Base-by-base conservation (phyloP, 2,797 vertebrate genomes). In the Masticophis lateralis region DNA sequence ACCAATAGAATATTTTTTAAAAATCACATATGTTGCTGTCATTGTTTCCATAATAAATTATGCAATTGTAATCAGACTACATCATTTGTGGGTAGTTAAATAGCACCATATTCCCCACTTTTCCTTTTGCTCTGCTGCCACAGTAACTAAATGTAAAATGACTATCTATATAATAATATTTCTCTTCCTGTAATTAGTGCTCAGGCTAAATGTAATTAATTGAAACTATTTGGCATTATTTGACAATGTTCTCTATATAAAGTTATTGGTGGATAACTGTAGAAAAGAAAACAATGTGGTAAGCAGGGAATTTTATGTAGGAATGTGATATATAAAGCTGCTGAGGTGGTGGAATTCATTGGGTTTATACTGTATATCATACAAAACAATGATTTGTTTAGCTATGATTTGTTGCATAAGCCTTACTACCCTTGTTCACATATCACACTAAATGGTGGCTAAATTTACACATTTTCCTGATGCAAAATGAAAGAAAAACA, bases 151-250 rank as follows among this genome's bases (percentile, higher is more conserved):
- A 37, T 37, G 16, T 74, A 74, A 74, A 74, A 74, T 74, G 69
- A 37, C 69, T 74, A 20, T 37, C 69, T 74, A 20, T 37, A 74
- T 74, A 74, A 74, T 37, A 37, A 74, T 74, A 74, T 74, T 74
- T 74, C 2, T 37, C 69, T 28, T 63, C 57, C 66, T 74, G 5
- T 74, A 74, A 74, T 37, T 74, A 37, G 69, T 74, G 69, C 16
- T 74, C 6, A 83, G 66, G 61, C 56, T 91, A 92, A 91, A 69
- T 97, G 43, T 96, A 94, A 96, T 95, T 94, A 89, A 95, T 95
- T 95, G 96, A 94, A 94, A 95, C 91, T 96, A 96, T 95, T 96
- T 27, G 95, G 66, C 96, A 92, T 96, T 94, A 59, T 92, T 96
- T 94, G 89, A 95, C 91, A 95, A 66, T 94, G 92, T 90, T 5